Percentiles rank a stretch among this genome's conserved stretches.
These are phyloP conservation scores for Chiloscyllium punctatum DNA, from an alignment of 2,797 vertebrate genomes.

Conservation along the genomic window DNA sequence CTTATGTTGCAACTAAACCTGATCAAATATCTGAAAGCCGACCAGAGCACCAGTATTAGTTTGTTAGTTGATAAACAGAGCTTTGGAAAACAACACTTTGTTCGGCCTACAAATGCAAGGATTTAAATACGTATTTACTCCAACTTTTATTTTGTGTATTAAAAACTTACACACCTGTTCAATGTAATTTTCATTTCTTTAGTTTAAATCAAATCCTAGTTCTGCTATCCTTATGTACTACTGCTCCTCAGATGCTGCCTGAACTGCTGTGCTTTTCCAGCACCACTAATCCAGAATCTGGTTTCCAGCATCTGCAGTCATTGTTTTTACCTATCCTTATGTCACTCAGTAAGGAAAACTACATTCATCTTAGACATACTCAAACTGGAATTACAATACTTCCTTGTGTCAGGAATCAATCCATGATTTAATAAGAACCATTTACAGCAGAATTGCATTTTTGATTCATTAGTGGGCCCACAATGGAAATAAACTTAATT, in stretches of 20 bases:
- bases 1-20: background rate
- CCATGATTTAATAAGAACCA: background rate
- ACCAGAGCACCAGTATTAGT: background rate
- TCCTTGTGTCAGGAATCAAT: background rate
- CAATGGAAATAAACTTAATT: slow-evolving; percentile 6
- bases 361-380: background rate
- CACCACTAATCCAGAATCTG: too few species aligned
- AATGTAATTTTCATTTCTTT: slow-evolving; percentile 4
- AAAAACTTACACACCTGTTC: background rate
- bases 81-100: background rate
- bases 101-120: background rate
- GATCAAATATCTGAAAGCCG: background rate
- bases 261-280: too few species aligned
- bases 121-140: background rate
- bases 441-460: background rate
- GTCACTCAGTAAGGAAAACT: background rate
- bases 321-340: background rate
- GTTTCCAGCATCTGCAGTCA: too few species aligned
- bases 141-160: background rate
- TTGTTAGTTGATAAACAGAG: background rate
- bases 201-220: background rate
- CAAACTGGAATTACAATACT: background rate
- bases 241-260: too few species aligned
- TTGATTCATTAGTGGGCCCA: slow-evolving; percentile 1
- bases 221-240: background rate